Conservation (phyloP, 2,113 vertebrate genomes). For the Panthera tigris region DNA sequence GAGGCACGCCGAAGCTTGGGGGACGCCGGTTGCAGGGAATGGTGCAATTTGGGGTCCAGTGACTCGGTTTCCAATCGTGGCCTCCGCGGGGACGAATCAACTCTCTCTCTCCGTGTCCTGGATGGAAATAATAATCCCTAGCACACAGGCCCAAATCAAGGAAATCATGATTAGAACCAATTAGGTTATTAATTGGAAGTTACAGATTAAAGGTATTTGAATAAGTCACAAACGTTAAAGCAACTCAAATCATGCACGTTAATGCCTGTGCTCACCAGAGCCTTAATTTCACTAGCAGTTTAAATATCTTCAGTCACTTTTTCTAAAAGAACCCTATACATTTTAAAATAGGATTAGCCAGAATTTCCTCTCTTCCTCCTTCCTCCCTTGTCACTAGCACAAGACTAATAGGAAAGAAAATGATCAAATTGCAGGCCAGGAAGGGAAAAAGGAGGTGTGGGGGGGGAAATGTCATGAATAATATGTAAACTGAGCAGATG, state of each 20-base stretch:
- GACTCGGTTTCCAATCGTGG: neutral
- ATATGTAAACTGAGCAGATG: neutral
- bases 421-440: neutral
- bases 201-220: neutral
- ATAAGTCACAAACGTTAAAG: neutral
- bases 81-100: neutral
- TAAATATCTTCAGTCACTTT: neutral
- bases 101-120: neutral
- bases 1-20: fast-evolving
- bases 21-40: neutral
- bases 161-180: neutral
- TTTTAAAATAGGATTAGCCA: neutral
- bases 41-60: no score
- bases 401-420: slow-evolving; percentile 34
- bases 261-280: neutral
- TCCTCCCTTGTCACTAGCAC: neutral
- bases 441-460: neutral
- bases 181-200: neutral
- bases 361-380: neutral
- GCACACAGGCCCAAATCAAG: neutral
- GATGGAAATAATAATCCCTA: neutral
- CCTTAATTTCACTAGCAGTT: slow-evolving; percentile 29
- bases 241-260: neutral
- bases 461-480: neutral
- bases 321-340: neutral